Conservation (phyloP, 1,140 invertebrate species). For the Copidosoma floridanum region DNA sequence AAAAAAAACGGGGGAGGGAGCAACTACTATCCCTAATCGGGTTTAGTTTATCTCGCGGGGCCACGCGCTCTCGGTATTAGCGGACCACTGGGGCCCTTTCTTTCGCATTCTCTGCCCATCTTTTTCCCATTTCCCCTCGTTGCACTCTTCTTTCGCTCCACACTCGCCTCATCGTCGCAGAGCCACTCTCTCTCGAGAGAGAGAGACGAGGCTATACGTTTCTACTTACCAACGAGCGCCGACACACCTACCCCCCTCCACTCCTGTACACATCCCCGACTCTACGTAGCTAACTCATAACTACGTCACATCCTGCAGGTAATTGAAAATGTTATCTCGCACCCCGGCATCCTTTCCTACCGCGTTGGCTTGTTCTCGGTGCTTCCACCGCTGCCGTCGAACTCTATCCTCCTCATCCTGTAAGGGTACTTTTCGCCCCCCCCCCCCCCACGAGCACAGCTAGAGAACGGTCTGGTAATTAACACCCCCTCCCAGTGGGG, state of each 20-base stretch:
- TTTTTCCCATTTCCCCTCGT: constrained; percentile 26
- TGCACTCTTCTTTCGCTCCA: constrained; percentile 33
- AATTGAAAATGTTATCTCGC: constrained; percentile 58
- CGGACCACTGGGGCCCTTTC: constrained; percentile 31
- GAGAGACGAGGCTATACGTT: constrained; percentile 1
- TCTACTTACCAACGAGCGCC: background rate
- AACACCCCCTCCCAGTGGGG: constrained; percentile 41
- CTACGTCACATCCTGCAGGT: constrained; percentile 57
- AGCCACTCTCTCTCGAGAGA: constrained; percentile 35
- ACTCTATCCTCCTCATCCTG: too few relatives aligned
- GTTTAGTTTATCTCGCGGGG: constrained; percentile 46
- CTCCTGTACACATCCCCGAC: constrained; percentile 35
- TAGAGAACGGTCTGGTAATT: constrained; percentile 47
- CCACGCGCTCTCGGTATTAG: constrained; percentile 41
- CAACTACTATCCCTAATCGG: constrained; percentile 33
- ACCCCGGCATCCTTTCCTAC: constrained; percentile 31
- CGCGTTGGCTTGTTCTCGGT: constrained; percentile 34
- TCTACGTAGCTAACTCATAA: constrained; percentile 54
- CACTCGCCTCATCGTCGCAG: constrained; percentile 50
- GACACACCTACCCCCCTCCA: background rate
- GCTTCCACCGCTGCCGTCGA: too few relatives aligned
- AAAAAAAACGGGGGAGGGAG: background rate
- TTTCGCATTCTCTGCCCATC: constrained; percentile 9
- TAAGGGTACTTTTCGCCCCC: too few relatives aligned
- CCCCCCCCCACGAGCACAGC: constrained; percentile 4